These are phyloP conservation scores for Scaptomyza graminum DNA, from an alignment of 1,140 invertebrate genomes.

Conservation along the genomic window DNA sequence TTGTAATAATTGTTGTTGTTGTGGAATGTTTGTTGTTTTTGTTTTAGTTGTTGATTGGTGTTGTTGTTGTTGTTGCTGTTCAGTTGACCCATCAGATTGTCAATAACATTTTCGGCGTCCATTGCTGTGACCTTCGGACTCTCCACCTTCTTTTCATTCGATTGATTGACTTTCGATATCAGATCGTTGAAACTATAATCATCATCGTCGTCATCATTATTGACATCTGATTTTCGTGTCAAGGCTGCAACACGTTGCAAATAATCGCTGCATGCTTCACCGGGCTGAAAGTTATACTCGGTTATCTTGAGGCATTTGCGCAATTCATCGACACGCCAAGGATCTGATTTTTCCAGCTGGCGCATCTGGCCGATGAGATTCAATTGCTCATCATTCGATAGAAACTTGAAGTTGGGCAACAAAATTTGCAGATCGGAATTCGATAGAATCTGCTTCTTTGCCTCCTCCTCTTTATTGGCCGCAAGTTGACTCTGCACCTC, in stretches of 20 bases:
- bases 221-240: constrained; percentile 46
- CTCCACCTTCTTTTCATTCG: constrained; percentile 53
- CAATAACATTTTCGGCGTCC: constrained; percentile 87
- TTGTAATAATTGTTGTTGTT: constrained; percentile 13
- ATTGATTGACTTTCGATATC: constrained; percentile 84
- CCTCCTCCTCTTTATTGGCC: constrained; percentile 18
- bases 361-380: constrained; percentile 91
- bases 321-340: constrained; percentile 88
- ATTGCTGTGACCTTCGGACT: constrained; percentile 85
- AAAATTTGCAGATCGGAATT: constrained; percentile 90
- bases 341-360: constrained; percentile 89
- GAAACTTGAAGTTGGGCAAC: constrained; percentile 91
- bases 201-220: constrained; percentile 85
- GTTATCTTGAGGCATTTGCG: constrained; percentile 87
- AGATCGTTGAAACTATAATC: constrained; percentile 89
- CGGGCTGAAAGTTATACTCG: constrained; percentile 64
- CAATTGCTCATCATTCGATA: constrained; percentile 90
- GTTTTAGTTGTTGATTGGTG: constrained; percentile 24
- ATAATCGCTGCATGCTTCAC: constrained; percentile 61
- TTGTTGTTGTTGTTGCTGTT: constrained; percentile 71
- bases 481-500: constrained; percentile 63
- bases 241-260: constrained; percentile 48
- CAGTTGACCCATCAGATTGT: constrained; percentile 87
- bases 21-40: constrained; percentile 23
- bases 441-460: constrained; percentile 84